Conservation (phyloP, 2,888 invertebrate genomes). For the Eilema griseolum region DNA sequence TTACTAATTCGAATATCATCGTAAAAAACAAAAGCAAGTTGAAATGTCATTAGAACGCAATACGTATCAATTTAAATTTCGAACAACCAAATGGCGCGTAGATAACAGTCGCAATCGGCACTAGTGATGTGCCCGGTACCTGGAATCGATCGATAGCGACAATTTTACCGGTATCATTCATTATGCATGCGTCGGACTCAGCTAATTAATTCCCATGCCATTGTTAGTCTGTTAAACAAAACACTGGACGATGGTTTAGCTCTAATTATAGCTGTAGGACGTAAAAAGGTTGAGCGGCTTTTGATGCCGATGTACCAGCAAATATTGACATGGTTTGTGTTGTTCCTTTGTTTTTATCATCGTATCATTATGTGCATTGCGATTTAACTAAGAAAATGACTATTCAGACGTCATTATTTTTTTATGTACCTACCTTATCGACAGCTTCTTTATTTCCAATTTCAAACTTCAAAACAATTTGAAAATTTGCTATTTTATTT, state of each 20-base stretch:
- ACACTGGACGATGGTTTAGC: slow-evolving; percentile 25
- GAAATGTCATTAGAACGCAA: neutral
- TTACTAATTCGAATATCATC: neutral
- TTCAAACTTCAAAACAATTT: no score
- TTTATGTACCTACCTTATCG: no score
- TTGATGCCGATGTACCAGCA: neutral
- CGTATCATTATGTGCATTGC: neutral
- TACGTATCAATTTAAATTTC: slow-evolving; percentile 5
- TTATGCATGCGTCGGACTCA: slow-evolving; percentile 57
- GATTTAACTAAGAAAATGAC: no score
- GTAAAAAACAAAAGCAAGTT: neutral
- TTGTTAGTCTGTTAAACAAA: slow-evolving; percentile 44
- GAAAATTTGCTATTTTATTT: no score
- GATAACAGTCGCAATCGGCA: slow-evolving; percentile 14
- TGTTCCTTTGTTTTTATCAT: neutral
- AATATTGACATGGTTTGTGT: neutral
- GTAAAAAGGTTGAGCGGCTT: neutral
- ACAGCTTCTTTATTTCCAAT: no score
- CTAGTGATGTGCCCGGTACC: slow-evolving; percentile 25
- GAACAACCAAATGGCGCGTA: slow-evolving; percentile 5
- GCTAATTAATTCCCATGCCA: slow-evolving; percentile 59
- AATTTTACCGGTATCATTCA: slow-evolving; percentile 59
- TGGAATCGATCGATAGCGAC: slow-evolving; percentile 42
- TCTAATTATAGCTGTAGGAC: slow-evolving; percentile 12
- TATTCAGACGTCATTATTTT: no score